Percentiles rank a stretch among this genome's conserved stretches.
Evolutionary conservation across 2,113 vertebrate genomes (phyloP).

Genomic region (Callipepla squamata): DNA sequence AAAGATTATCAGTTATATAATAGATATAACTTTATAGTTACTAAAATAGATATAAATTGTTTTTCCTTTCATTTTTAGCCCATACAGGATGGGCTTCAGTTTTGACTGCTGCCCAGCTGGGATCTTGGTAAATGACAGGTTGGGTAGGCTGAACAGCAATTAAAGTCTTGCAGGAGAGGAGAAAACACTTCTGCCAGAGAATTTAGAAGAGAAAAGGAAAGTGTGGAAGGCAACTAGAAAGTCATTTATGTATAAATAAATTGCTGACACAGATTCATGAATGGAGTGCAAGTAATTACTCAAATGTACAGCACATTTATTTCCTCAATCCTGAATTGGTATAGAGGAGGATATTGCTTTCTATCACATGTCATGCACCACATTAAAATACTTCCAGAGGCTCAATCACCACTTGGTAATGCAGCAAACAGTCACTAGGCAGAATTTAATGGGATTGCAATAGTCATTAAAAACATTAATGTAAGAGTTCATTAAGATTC

Average conservation of each 20-base stretch:
- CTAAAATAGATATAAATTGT: not conserved
- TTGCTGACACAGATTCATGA: not conserved
- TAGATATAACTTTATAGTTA: not conserved
- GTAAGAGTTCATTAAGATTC: not conserved
- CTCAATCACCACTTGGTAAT: not conserved
- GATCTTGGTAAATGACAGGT: not conserved
- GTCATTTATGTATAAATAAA: not conserved
- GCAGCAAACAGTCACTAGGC: not conserved
- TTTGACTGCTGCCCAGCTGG: not conserved
- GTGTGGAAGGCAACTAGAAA: not conserved
- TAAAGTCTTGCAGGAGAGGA: not conserved
- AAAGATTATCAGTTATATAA: not conserved
- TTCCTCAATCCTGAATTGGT: not conserved
- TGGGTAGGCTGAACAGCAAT: not conserved
- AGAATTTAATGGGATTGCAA: not conserved
- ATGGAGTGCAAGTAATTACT: not conserved
- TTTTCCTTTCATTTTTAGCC: not conserved
- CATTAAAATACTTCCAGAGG: not conserved
- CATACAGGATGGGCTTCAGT: not conserved
- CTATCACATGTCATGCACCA: not conserved
- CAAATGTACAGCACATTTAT: not conserved
- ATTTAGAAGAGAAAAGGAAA: not conserved
- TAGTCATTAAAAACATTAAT: not conserved
- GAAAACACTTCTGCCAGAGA: not conserved
- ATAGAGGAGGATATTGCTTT: conserved; percentile 4